These are phyloP conservation scores for Tympanuchus pallidicinctus DNA, from an alignment of 2,113 vertebrate genomes.

Conservation along the genomic window DNA sequence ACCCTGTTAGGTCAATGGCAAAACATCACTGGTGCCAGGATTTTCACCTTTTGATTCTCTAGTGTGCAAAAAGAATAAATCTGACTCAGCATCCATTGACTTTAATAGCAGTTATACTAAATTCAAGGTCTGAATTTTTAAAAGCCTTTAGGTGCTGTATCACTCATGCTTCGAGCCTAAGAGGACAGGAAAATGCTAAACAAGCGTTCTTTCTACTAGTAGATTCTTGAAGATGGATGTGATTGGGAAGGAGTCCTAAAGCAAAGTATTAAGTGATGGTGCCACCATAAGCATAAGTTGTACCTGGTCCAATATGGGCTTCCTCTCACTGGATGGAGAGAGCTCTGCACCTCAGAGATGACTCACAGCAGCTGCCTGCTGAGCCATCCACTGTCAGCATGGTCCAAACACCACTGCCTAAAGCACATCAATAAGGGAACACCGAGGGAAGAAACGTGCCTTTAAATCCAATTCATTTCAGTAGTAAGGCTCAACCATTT, in stretches of 20 bases:
- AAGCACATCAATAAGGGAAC: not conserved
- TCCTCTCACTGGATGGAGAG: not conserved
- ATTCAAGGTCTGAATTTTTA: slow-evolving; percentile 27
- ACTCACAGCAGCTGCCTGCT: not conserved
- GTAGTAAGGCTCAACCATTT: not conserved
- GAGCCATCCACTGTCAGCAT: not conserved
- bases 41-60: slow-evolving; percentile 47
- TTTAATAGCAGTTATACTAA: slow-evolving; percentile 1
- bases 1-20: slow-evolving; percentile 24
- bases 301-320: accelerated
- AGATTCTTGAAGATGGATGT: not conserved
- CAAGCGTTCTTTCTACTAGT: not conserved
- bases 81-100: slow-evolving; percentile 38
- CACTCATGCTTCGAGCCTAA: not conserved
- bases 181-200: not conserved
- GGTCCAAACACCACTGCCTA: not conserved
- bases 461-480: not conserved
- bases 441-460: not conserved
- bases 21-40: slow-evolving; percentile 8
- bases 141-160: not conserved
- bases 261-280: not conserved
- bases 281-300: not conserved
- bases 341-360: not conserved
- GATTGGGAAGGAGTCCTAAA: not conserved
- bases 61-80: slow-evolving; percentile 18